Evolutionary conservation across 2,888 invertebrate genomes (phyloP).

Genomic region (Peribatodes rhomboidaria): DNA sequence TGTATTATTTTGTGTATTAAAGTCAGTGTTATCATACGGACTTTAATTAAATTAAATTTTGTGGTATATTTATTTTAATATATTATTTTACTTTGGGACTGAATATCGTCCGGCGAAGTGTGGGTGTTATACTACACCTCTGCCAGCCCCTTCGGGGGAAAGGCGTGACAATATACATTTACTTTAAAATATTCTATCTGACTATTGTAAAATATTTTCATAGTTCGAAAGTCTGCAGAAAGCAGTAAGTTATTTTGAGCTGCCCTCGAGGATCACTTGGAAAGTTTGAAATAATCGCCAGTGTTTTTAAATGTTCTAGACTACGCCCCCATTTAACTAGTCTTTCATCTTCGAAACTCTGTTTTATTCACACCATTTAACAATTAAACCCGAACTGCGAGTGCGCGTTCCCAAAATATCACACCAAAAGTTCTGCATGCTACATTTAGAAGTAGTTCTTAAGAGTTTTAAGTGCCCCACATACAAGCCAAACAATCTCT

Average conservation of each 20-base stretch:
- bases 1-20: no score
- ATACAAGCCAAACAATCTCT: conserved; percentile 41
- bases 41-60: no score
- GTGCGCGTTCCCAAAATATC: conserved; percentile 35
- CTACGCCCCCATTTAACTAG: neutral
- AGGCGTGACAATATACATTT: no score
- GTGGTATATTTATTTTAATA: no score
- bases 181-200: no score
- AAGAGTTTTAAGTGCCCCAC: conserved; percentile 41
- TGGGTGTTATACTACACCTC: no score
- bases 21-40: no score
- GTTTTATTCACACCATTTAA: conserved; percentile 40
- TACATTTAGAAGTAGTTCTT: conserved; percentile 38
- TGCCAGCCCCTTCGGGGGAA: no score
- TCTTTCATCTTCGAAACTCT: neutral
- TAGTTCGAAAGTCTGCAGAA: no score
- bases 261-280: neutral
- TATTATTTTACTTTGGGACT: no score
- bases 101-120: no score
- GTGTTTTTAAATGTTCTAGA: neutral
- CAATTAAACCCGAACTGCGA: conserved; percentile 35
- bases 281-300: neutral
- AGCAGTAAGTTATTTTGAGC: neutral
- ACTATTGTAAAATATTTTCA: no score
- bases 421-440: conserved; percentile 23